Base-by-base conservation (phyloP, 23 tunicate species). In the Trididemnum clinides region DNA sequence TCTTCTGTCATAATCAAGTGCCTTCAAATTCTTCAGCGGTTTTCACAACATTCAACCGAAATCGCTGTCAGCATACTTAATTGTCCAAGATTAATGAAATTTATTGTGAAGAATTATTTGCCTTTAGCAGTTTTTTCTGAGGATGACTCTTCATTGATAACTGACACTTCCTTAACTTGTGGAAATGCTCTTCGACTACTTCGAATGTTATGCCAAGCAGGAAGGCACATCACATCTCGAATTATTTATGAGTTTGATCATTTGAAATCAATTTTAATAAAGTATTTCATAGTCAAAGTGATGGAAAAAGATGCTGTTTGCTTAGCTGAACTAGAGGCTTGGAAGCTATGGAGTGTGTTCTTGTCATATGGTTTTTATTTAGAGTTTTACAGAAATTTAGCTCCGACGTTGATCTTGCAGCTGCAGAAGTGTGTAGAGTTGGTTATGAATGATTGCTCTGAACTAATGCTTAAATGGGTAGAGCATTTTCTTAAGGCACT, bases 341-440 rank as follows among this genome's bases (percentile, higher is more conserved):
- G 85, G 95, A 70, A 34, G 59, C 80, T 90, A 1, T 90, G 95
- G 95, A 85, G 71, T 21, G 71, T 80, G 7, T 71, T 37, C 23
- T 54, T 79, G 25, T 90, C 89, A 1, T 90, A 90, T 59, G 95
- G 95, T 1, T 49, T 77, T 44, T 66, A 66, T 66, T 4, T 66
- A 4, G 75, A 66, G 10, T 5, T 66, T 6, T 66, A 32, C 75
- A 59, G 66, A 15, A 28, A 59, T 19, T n/a, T 59, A 3, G 20
- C 22, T n/a, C 66, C 66, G 25, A 19, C 66, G 20, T n/a, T 59
- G 21, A 3, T 59, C 20, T 10, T 59, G 66, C 66, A 59, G 22
- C 5, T 59, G 25, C 21, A 28, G 3, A 10, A 5, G 25, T 59
- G 21, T 59, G 25, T n/a, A 19, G 66, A 59, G 22, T 4, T n/a